These are phyloP conservation scores for Acridotheres tristis DNA, from an alignment of 2,797 vertebrate genomes.

Conservation along the genomic window DNA sequence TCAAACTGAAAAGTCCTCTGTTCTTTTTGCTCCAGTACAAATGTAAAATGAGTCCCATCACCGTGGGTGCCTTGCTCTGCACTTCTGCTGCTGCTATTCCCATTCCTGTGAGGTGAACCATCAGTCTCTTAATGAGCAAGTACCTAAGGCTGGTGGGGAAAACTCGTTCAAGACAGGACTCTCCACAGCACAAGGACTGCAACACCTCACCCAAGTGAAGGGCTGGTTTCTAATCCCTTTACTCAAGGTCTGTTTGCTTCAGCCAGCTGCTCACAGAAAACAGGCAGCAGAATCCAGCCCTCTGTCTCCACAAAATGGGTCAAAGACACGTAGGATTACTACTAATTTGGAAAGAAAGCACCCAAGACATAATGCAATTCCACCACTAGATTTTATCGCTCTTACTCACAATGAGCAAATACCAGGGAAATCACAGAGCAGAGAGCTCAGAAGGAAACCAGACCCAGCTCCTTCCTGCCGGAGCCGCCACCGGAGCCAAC, in stretches of 20 bases:
- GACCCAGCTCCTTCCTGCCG: not conserved
- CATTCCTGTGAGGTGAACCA: not conserved
- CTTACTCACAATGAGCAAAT: conserved; percentile 9
- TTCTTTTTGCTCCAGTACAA: not conserved
- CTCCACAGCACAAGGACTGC: not conserved
- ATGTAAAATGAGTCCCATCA: not conserved
- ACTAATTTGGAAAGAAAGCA: conserved; percentile 9
- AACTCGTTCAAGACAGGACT: not conserved
- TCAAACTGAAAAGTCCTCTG: not conserved
- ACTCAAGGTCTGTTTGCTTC: not conserved
- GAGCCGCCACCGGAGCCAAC: not conserved
- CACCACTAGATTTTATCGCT: not conserved
- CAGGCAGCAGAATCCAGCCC: not conserved
- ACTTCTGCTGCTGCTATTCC: not conserved
- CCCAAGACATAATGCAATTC: conserved; percentile 12
- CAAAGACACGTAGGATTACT: not conserved
- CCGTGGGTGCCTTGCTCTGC: not conserved
- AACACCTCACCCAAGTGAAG: not conserved
- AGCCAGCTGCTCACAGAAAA: not conserved
- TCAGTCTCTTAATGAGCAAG: not conserved
- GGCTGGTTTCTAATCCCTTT: conserved; percentile 1
- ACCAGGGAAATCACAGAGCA: not conserved
- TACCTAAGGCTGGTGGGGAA: not conserved
- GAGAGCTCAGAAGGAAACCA: not conserved
- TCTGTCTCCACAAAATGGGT: not conserved